Evolutionary conservation across 2,113 vertebrate species (phyloP).

Genomic region (Planiliza haematocheilus): DNA sequence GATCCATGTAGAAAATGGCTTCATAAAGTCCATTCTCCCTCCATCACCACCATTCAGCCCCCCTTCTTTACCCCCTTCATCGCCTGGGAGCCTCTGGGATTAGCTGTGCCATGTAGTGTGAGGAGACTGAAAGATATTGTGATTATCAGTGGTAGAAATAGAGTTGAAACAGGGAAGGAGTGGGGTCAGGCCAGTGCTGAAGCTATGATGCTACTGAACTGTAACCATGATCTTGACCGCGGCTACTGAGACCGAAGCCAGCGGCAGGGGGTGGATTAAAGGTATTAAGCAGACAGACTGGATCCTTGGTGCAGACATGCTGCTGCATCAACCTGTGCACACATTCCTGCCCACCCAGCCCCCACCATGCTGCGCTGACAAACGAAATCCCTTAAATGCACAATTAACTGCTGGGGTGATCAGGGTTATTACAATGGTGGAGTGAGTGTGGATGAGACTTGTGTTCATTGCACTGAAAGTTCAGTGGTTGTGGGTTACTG

Average conservation of each 20-base stretch:
- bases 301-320: conserved; percentile 56
- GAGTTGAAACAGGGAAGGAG: conserved; percentile 6
- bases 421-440: background rate
- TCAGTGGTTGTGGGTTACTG: background rate
- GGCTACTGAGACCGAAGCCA: conserved; percentile 30
- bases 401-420: conserved; percentile 33
- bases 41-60: conserved; percentile 7
- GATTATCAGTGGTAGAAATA: conserved; percentile 7
- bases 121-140: conserved; percentile 37
- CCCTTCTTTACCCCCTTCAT: conserved; percentile 7
- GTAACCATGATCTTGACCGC: conserved; percentile 34
- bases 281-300: conserved; percentile 46
- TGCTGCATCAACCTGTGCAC: conserved; percentile 18
- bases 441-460: background rate
- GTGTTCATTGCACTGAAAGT: background rate
- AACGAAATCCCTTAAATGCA: conserved; percentile 49
- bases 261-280: conserved; percentile 59
- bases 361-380: conserved; percentile 19
- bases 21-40: conserved; percentile 21
- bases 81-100: conserved; percentile 56
- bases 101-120: conserved; percentile 39
- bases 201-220: conserved; percentile 17
- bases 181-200: background rate
- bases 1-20: conserved; percentile 46
- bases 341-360: background rate